Base-by-base conservation (phyloP, 2,113 vertebrate species). In the Varanus salvator region DNA sequence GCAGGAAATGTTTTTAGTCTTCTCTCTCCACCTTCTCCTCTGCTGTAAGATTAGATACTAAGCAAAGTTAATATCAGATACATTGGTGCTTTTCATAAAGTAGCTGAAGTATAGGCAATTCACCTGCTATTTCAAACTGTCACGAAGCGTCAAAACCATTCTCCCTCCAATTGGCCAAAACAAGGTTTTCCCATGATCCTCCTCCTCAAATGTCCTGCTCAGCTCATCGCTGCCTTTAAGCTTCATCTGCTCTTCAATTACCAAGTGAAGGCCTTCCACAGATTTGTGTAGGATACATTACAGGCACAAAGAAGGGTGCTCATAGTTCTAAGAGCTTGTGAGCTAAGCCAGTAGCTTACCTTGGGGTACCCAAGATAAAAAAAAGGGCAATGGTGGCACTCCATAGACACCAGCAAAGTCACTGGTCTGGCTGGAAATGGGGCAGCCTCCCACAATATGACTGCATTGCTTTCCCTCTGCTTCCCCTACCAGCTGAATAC, bases 11-110 rank as follows among this genome's bases (percentile, higher is more conserved):
- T 86, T 88, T 76, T 57, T 72, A 48, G 27, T 86, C 9, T 69
- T 31, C 12, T 69, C 15, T 31, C 17, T 11, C 81, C 50, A 64
- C 93, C 88, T 87, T 72, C 29, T 75, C 60, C 60, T 68, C 54
- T 87, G 90, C 93, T 80, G 90, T 85, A 54, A 95, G 89, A 87
- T 89, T 74, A 89, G 66, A 91, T 94, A 93, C 93, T 1, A 4
- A 76, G 84, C 17, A 34, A n/a, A 57, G 31, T 34, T 86, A 85
- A 91, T 90, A 86, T 25, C 72, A 85, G 34, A 68, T 34, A 57
- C 25, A 82, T 74, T 66, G 31, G 6, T 17, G 6, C 72, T 90
- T 88, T 90, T 21, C 38, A 54, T 31, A 87, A 85, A 81, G 48
- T 82, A 57, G 52, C 4, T 29, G 5, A n/a, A 69, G 34, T 11